Conservation (phyloP, 2,113 vertebrate species). For the Nanorana parkeri region DNA sequence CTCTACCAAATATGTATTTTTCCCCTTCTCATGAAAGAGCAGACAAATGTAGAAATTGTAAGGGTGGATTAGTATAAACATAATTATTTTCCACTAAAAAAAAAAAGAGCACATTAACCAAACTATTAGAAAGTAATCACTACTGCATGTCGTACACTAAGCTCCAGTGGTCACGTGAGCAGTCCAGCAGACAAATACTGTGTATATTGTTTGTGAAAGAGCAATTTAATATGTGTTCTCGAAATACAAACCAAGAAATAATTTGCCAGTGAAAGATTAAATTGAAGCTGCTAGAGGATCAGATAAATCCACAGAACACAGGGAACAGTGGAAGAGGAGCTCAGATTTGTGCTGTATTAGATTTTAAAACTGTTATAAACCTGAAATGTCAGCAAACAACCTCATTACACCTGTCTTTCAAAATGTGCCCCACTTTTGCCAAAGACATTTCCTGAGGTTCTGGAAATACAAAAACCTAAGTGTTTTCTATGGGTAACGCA, state of each 20-base stretch:
- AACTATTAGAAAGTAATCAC: slow-evolving; percentile 13
- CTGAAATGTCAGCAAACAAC: background rate
- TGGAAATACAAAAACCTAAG: no score
- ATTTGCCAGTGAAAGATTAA: slow-evolving; percentile 42
- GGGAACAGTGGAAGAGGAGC: background rate
- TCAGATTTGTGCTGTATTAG: background rate
- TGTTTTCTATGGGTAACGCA: no score
- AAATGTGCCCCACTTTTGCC: background rate
- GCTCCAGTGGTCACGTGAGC: background rate
- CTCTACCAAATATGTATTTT: no score
- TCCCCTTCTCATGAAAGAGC: no score
- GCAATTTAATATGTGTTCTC: slow-evolving; percentile 47
- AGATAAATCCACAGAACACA: slow-evolving; percentile 29
- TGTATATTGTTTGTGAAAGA: slow-evolving; percentile 38
- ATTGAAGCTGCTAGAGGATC: slow-evolving; percentile 41
- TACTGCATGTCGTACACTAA: slow-evolving; percentile 1
- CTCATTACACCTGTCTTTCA: background rate
- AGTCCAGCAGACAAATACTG: slow-evolving; percentile 40
- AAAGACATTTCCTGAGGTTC: background rate
- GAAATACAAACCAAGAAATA: slow-evolving; percentile 45
- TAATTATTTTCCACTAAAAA: slow-evolving; percentile 10
- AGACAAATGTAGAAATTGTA: slow-evolving; percentile 11
- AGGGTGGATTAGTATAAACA: slow-evolving; percentile 1
- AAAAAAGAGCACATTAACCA: slow-evolving; percentile 11
- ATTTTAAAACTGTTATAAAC: slow-evolving; percentile 29